Conservation (phyloP, 2,797 vertebrate genomes). For the Molossus alvarezi region DNA sequence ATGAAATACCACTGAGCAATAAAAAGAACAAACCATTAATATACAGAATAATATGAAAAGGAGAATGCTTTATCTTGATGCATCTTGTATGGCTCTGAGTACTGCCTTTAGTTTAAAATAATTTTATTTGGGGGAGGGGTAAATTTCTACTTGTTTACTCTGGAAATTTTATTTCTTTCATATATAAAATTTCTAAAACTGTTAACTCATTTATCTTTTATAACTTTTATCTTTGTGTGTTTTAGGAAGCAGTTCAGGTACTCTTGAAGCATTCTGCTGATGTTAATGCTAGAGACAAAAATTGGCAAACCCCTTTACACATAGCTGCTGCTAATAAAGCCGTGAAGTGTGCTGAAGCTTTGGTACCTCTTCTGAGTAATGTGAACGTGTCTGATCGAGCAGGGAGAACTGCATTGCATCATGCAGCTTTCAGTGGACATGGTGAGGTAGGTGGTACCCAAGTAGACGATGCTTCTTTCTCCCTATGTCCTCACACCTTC, state of each 20-base stretch:
- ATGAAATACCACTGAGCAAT: too few relatives aligned
- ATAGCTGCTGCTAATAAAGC: conserved; percentile 98
- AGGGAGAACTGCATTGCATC: conserved; percentile 97
- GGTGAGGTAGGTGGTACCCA: conserved; percentile 93
- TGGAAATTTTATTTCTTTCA: conserved; percentile 4
- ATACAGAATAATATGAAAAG: not conserved
- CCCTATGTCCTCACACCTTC: too few relatives aligned
- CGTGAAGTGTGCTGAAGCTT: conserved; percentile 97
- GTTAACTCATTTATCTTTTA: conserved; percentile 50
- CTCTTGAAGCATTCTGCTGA: conserved; percentile 99
- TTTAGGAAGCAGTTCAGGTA: conserved; percentile 98
- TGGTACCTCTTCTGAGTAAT: conserved; percentile 97
- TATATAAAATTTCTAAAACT: conserved; percentile 52
- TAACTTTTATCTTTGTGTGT: conserved; percentile 69
- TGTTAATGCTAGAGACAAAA: conserved; percentile 99
- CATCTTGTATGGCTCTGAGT: conserved; percentile 59
- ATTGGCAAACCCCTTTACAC: conserved; percentile 99
- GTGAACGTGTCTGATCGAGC: conserved; percentile 98
- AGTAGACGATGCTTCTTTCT: not conserved
- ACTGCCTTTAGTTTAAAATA: conserved; percentile 62
- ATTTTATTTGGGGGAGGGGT: not conserved
- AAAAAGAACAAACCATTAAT: too few relatives aligned
- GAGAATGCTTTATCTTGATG: conserved; percentile 6
- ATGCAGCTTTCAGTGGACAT: conserved; percentile 98
- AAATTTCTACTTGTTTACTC: conserved; percentile 51